Evolutionary conservation across 37 sponge, comb jelly and placozoan genomes (phyloP).

Genomic region (Amphimedon queenslandica): DNA sequence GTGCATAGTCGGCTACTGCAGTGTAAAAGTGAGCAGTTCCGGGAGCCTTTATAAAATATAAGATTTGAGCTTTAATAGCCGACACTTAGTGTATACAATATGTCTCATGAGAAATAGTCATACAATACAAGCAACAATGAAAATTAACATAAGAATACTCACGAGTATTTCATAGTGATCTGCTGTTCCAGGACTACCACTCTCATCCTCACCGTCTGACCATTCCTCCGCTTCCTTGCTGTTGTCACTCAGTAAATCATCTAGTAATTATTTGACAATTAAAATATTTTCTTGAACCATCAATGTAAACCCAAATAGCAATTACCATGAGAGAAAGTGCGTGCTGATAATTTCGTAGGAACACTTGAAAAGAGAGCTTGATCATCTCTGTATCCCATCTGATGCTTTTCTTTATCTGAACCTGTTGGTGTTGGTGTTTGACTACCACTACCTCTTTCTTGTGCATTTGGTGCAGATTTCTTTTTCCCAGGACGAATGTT

Average conservation of each 20-base stretch:
- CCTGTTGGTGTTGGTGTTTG: neutral
- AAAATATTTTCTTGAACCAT: too few relatives aligned
- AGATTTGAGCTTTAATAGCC: neutral
- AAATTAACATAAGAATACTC: too few relatives aligned
- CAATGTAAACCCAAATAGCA: too few relatives aligned
- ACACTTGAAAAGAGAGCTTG: neutral
- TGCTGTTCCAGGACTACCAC: neutral
- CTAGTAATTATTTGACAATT: neutral
- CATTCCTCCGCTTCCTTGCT: neutral
- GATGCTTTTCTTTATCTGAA: neutral
- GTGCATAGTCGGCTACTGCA: constrained; percentile 54
- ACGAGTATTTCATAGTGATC: neutral
- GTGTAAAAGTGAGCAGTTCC: constrained; percentile 48
- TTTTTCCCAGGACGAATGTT: neutral
- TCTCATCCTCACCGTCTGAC: constrained; percentile 4
- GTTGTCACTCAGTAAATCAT: neutral
- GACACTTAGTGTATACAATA: neutral
- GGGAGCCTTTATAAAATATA: constrained; percentile 77
- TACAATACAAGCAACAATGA: too few relatives aligned
- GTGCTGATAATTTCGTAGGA: too few relatives aligned
- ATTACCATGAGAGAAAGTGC: too few relatives aligned
- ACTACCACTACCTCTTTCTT: neutral
- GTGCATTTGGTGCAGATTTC: neutral
- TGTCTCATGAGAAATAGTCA: neutral
- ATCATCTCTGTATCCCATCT: neutral